A percentile compares a stretch with the other conserved stretches of the same genome.
These are phyloP conservation scores for Laterallus jamaicensis DNA, from an alignment of 2,113 vertebrate species.

Conservation along the genomic window DNA sequence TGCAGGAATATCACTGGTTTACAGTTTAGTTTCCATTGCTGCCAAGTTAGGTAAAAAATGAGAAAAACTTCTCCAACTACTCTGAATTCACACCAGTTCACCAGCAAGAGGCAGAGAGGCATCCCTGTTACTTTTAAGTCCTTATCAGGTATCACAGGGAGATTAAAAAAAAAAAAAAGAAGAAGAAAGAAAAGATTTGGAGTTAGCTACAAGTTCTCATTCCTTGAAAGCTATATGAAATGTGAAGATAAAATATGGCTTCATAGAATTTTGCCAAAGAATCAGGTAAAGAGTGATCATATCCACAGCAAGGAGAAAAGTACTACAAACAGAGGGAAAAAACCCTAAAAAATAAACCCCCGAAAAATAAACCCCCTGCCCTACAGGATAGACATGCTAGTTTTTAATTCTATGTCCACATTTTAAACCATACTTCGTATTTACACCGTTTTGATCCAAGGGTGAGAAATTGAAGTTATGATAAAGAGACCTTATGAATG, in stretches of 20 bases:
- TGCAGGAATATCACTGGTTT: not conserved
- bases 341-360: not conserved
- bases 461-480: conserved; percentile 32
- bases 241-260: not conserved
- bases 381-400: not conserved
- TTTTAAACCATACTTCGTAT: conserved; percentile 7
- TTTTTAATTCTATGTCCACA: not conserved
- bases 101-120: not conserved
- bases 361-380: not conserved
- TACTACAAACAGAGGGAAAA: not conserved
- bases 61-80: not conserved
- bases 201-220: not conserved
- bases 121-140: not conserved
- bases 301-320: not conserved
- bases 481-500: conserved; percentile 10
- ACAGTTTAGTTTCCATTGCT: not conserved
- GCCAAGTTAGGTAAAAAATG: not conserved
- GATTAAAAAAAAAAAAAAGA: not conserved
- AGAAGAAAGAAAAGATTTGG: not conserved
- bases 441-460: conserved; percentile 42
- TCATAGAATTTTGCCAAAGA: not conserved
- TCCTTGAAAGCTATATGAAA: not conserved
- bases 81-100: not conserved
- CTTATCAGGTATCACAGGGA: not conserved
- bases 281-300: not conserved